phyloP scores from a whole-genome alignment of 2,797 vertebrate species.

The Darevskia mixta region DNA sequence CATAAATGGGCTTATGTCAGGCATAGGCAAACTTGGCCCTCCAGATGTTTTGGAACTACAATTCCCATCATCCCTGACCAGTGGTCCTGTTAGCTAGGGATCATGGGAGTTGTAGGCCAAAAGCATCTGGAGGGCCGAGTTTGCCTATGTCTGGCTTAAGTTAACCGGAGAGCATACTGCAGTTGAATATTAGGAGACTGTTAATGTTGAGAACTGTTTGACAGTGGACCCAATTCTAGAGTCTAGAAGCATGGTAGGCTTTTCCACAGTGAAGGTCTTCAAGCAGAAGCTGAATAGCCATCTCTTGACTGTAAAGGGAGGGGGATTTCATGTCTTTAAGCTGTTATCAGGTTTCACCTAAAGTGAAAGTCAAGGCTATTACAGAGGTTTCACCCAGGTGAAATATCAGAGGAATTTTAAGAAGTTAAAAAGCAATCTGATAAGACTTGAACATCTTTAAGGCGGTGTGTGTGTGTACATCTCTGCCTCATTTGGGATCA shows the following conservation, averaged over 20 bases:
- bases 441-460: background rate
- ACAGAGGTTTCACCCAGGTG: background rate
- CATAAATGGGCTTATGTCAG: no score
- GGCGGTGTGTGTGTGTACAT: background rate
- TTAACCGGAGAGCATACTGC: no score
- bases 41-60: no score
- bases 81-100: no score
- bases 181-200: no score
- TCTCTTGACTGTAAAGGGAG: no score
- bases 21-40: no score
- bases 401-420: background rate
- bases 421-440: background rate
- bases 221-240: background rate
- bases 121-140: no score
- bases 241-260: background rate
- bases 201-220: background rate
- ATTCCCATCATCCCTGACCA: no score
- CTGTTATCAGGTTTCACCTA: background rate
- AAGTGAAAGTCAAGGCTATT: background rate
- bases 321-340: background rate
- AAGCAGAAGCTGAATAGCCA: background rate
- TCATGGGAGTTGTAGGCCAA: no score
- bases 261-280: background rate
- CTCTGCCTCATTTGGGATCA: background rate
- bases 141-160: no score